These are phyloP conservation scores for Tipula unca DNA, from an alignment of 2,888 invertebrate genomes.

Conservation along the genomic window DNA sequence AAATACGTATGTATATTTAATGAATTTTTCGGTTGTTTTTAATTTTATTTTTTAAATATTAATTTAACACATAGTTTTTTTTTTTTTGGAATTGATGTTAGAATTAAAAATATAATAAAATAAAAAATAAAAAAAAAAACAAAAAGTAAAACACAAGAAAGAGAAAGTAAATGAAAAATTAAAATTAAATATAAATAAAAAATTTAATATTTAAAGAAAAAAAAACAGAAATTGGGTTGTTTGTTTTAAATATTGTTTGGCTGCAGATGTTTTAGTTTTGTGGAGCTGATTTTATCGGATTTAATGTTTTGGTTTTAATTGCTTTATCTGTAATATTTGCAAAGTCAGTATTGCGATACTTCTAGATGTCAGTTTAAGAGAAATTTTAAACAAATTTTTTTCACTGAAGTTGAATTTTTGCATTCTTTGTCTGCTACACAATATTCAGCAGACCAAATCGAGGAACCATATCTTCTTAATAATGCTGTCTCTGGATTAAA, in stretches of 20 bases:
- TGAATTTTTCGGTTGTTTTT: neutral
- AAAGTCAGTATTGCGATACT: no score
- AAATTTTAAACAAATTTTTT: no score
- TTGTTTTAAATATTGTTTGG: neutral
- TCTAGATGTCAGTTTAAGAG: no score
- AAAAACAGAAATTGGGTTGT: neutral
- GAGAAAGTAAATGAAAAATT: neutral
- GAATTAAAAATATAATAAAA: neutral
- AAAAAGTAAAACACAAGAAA: neutral
- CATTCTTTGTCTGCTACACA: no score
- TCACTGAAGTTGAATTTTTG: no score
- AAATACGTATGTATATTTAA: neutral
- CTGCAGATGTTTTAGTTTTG: neutral
- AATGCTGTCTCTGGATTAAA: no score
- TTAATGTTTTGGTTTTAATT: neutral
- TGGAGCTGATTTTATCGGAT: neutral
- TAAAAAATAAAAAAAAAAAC: neutral
- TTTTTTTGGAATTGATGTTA: conserved; percentile 14
- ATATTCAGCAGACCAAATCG: no score
- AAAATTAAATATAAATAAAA: conserved; percentile 8
- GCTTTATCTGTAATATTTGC: neutral
- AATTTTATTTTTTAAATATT: neutral
- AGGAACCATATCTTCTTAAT: no score
- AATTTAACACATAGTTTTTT: neutral
- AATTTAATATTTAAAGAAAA: conserved; percentile 4